These are phyloP conservation scores for Apotomis betuletana DNA, from an alignment of 2,888 invertebrate genomes.

Conservation along the genomic window DNA sequence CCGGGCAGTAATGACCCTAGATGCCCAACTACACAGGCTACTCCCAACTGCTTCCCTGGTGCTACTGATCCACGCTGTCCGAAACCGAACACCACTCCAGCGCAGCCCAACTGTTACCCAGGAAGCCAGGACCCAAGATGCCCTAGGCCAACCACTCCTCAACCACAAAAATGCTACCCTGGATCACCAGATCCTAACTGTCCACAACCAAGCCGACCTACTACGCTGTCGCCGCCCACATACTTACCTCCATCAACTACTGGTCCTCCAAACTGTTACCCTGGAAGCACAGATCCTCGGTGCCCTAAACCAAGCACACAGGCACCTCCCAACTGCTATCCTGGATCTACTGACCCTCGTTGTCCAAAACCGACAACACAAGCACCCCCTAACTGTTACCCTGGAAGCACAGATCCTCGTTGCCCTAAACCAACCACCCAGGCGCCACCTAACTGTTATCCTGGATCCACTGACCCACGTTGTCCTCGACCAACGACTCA, in stretches of 20 bases:
- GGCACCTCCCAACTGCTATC: conserved; percentile 40
- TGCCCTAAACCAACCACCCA: conserved; percentile 52
- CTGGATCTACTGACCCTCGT: conserved; percentile 60
- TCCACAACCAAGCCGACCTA: conserved; percentile 45
- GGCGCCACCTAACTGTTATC: conserved; percentile 51
- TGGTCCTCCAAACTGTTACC: conserved; percentile 51
- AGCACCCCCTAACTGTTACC: conserved; percentile 45
- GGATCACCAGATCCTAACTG: conserved; percentile 54
- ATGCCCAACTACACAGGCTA: conserved; percentile 53
- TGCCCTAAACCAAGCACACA: conserved; percentile 56
- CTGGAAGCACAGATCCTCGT: conserved; percentile 45
- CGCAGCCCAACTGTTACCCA: conserved; percentile 46
- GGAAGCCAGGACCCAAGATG: conserved; percentile 50
- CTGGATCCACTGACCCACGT: conserved; percentile 52
- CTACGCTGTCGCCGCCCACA: conserved; percentile 27
- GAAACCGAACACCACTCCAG: conserved; percentile 45
- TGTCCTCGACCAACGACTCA: conserved; percentile 47
- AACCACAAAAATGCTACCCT: conserved; percentile 42
- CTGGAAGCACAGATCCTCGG: conserved; percentile 58
- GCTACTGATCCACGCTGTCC: conserved; percentile 57
- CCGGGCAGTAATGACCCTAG: conserved; percentile 57
- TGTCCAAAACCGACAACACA: conserved; percentile 45
- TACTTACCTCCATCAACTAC: conserved; percentile 35
- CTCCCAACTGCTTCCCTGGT: conserved; percentile 56
- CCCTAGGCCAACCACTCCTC: too few species aligned